Evolutionary conservation across 2,797 vertebrate genomes (phyloP).

Genomic region (Megaceryle alcyon): DNA sequence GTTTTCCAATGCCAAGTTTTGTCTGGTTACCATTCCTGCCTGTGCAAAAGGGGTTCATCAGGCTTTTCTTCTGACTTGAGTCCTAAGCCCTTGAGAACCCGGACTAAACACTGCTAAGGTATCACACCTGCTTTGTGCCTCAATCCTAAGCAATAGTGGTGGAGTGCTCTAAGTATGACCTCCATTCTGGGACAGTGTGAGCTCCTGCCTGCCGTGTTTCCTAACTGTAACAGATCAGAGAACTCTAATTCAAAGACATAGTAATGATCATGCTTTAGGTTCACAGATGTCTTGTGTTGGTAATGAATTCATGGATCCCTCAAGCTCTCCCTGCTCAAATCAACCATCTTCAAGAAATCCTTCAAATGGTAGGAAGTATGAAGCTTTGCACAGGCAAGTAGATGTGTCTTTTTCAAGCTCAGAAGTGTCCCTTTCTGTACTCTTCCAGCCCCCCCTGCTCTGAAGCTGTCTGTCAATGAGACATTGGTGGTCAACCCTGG

Average conservation of each 20-base stretch:
- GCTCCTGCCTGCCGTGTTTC: background rate
- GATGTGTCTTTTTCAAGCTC: background rate
- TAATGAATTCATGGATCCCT: background rate
- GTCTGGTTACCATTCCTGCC: background rate
- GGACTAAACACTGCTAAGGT: background rate
- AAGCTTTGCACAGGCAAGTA: background rate
- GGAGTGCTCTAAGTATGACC: background rate
- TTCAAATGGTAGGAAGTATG: background rate
- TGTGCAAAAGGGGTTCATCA: background rate
- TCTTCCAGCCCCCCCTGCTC: slow-evolving; percentile 86
- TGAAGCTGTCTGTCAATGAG: slow-evolving; percentile 94
- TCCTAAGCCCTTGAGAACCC: background rate
- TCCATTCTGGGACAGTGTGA: background rate
- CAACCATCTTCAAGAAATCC: background rate
- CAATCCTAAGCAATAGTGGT: background rate
- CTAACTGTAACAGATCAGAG: background rate
- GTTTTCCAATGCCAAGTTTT: background rate
- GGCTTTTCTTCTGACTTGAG: background rate
- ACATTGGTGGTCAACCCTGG: slow-evolving; percentile 93
- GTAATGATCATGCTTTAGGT: background rate
- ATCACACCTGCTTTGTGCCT: background rate
- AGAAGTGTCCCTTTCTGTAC: background rate
- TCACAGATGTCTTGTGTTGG: background rate
- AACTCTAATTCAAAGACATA: background rate
- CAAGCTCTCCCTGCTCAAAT: background rate